Base-by-base conservation (phyloP, 1,140 invertebrate species). In the Macrotrachela quadricornifera region DNA sequence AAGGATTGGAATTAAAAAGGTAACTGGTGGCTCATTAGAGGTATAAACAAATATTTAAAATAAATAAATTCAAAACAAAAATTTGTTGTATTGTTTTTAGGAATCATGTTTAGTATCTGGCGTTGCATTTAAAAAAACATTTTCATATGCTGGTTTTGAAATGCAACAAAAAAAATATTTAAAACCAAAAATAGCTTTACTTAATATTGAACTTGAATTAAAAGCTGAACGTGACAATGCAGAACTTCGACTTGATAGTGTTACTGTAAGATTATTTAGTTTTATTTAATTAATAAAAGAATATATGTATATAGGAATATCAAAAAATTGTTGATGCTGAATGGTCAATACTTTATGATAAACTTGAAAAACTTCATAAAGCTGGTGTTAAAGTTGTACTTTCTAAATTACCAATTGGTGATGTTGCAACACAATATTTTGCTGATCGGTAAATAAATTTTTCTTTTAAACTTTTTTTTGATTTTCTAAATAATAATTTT, bases 401-500 rank as follows among this genome's bases (percentile, higher is more conserved):
- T 1, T 96, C 90, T 3, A 94, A 92, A 67, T 73, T 99, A 56
- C 92, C 94, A 6, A 99, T 99, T 66, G 94, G 94, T 10, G 94
- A 99, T 74, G 92, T 99, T 11, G 94, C 94, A 30, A 99, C 94
- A 10, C 94, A 99, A 72, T 99, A 88, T 75, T 99, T 99, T 73
- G 92, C 94, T 47, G 94, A 99, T 70, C 77, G 83, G 21, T 30
- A 30, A 4, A 8, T n/a, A n/a, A n/a, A n/a, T n/a, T n/a, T n/a
- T n/a, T n/a, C n/a, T n/a, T n/a, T n/a, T n/a, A n/a, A n/a, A n/a
- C n/a, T n/a, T n/a, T n/a, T n/a, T n/a, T n/a, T n/a, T n/a, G n/a
- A n/a, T n/a, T n/a, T n/a, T n/a, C n/a, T n/a, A n/a, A n/a, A n/a
- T n/a, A n/a, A n/a, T n/a, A n/a, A n/a, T n/a, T 30, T 30, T 30